Conservation (phyloP, 2,888 invertebrate species). For the Eupithecia vulgata region DNA sequence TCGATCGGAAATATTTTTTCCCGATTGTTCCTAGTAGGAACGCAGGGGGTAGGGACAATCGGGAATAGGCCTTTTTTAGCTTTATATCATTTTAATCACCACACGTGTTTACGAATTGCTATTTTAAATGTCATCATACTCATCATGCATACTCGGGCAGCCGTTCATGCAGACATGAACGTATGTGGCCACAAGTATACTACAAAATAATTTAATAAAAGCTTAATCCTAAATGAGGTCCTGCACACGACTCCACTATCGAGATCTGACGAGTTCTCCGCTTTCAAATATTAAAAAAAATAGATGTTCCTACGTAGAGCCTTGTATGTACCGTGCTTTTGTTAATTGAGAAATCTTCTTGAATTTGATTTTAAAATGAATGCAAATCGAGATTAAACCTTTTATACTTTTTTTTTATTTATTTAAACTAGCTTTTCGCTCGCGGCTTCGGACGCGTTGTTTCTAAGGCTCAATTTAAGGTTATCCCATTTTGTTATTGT, state of each 20-base stretch:
- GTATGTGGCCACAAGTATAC: too few species aligned
- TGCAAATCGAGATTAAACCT: neutral
- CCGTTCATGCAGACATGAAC: neutral
- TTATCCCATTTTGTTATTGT: too few species aligned
- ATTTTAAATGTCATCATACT: neutral
- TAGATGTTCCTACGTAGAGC: slow-evolving; percentile 53
- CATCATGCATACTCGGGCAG: neutral
- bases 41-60: too few species aligned
- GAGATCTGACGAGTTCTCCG: slow-evolving; percentile 55
- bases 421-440: too few species aligned
- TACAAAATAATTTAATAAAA: too few species aligned
- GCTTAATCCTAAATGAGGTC: slow-evolving; percentile 6
- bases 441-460: too few species aligned
- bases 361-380: neutral
- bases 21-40: too few species aligned
- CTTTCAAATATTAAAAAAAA: slow-evolving; percentile 51
- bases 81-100: too few species aligned
- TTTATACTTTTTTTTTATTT: neutral
- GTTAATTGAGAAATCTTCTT: neutral
- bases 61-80: too few species aligned
- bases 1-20: too few species aligned
- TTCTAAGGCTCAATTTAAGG: too few species aligned
- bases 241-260: slow-evolving; percentile 52
- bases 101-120: neutral
- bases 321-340: slow-evolving; percentile 19